phyloP scores from a whole-genome alignment of 2,888 invertebrate species.

The Drosophila kuntzei region DNA sequence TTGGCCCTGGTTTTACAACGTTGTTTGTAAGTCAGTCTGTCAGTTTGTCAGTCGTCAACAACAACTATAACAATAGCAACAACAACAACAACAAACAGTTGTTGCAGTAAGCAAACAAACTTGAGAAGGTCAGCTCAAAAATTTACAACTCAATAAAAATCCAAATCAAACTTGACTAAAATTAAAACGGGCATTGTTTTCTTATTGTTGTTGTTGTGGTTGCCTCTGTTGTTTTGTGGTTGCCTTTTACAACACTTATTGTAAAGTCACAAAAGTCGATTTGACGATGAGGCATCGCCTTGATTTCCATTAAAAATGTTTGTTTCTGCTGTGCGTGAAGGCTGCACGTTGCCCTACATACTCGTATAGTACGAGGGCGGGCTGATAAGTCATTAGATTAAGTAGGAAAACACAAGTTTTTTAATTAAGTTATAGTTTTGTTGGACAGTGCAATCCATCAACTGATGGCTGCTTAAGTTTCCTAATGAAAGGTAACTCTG shows the following conservation, averaged over 20 bases:
- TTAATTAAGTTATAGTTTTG: no score
- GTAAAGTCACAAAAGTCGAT: constrained; percentile 40
- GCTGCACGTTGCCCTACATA: constrained; percentile 38
- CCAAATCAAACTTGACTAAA: constrained; percentile 29
- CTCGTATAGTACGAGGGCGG: background rate
- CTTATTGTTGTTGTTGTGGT: constrained; percentile 27
- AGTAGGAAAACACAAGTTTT: background rate
- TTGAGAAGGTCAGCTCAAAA: constrained; percentile 76
- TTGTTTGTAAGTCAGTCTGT: constrained; percentile 11
- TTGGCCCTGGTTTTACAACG: constrained; percentile 53
- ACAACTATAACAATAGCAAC: constrained; percentile 30
- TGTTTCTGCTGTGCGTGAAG: constrained; percentile 54
- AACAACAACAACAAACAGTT: constrained; percentile 23
- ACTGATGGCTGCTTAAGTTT: no score
- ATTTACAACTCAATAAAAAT: constrained; percentile 65
- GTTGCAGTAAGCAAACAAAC: constrained; percentile 49
- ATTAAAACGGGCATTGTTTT: constrained; percentile 36
- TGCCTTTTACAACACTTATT: constrained; percentile 27
- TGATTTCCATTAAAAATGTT: constrained; percentile 27
- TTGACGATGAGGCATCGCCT: constrained; percentile 26
- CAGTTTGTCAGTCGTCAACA: constrained; percentile 19
- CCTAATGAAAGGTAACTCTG: no score
- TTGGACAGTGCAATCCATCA: no score
- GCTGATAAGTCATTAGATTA: background rate
- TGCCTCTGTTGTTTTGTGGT: constrained; percentile 13